A percentile compares a stretch with the other conserved stretches of the same genome.
These are phyloP conservation scores for Leptodactylus fallax DNA, from an alignment of 2,797 vertebrate genomes.

Conservation along the genomic window DNA sequence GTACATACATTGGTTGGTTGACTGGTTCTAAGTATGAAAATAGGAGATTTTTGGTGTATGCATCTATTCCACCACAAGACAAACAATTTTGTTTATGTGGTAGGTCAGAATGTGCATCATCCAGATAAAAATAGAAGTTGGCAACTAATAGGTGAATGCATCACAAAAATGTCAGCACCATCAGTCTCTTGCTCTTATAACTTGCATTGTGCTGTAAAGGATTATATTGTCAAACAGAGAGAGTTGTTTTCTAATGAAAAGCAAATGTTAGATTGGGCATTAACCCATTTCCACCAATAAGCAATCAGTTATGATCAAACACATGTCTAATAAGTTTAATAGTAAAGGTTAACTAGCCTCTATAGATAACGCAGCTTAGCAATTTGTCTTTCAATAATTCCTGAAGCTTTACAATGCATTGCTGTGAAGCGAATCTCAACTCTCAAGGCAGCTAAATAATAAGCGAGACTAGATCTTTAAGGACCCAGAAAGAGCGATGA, in stretches of 20 bases:
- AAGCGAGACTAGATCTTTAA: slow-evolving; percentile 49
- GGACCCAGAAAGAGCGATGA: slow-evolving; percentile 36
- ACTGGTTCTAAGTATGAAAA: not conserved
- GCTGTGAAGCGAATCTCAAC: not conserved
- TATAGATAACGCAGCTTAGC: not conserved
- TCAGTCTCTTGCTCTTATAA: too few relatives aligned
- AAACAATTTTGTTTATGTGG: not conserved
- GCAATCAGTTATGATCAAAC: not conserved
- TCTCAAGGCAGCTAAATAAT: slow-evolving; percentile 32
- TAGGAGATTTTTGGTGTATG: not conserved
- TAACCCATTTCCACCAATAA: not conserved
- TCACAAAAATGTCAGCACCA: not conserved
- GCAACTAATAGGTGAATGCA: not conserved
- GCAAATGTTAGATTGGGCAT: not conserved
- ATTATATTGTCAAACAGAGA: not conserved
- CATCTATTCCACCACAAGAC: too few relatives aligned
- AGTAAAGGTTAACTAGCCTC: not conserved
- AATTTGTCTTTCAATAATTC: slow-evolving; percentile 14
- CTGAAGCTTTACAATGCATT: not conserved
- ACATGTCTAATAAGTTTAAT: not conserved
- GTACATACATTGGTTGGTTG: too few relatives aligned
- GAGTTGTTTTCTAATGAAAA: not conserved
- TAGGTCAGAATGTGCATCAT: not conserved
- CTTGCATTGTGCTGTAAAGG: too few relatives aligned
- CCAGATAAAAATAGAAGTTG: not conserved